These are phyloP conservation scores for Sycophila sp. DNA, from an alignment of 1,140 invertebrate species.

Conservation along the genomic window DNA sequence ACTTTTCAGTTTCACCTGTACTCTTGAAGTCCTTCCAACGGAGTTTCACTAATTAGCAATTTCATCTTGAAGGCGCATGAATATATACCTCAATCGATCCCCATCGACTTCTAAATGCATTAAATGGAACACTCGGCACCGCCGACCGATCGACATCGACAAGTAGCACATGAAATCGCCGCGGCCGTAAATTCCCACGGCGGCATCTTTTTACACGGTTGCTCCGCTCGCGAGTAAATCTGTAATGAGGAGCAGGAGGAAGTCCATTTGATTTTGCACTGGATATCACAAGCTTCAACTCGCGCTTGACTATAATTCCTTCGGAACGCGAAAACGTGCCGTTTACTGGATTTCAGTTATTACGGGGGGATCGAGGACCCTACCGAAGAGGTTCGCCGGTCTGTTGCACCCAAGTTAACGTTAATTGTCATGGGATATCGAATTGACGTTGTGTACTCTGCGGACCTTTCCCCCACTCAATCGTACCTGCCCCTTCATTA, in stretches of 20 bases:
- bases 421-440: conserved; percentile 9
- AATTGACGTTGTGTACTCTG: neutral
- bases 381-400: neutral
- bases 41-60: neutral
- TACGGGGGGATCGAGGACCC: neutral
- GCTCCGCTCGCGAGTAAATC: neutral
- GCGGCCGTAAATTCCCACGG: neutral
- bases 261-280: neutral
- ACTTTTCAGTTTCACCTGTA: too few relatives aligned
- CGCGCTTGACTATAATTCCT: neutral
- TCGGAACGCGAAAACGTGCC: conserved; percentile 13
- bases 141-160: too few relatives aligned
- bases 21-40: too few relatives aligned
- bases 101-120: neutral
- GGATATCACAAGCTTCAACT: neutral
- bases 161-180: neutral
- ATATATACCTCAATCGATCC: too few relatives aligned
- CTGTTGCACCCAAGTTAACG: neutral
- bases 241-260: neutral
- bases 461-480: too few relatives aligned
- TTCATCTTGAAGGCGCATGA: neutral
- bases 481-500: too few relatives aligned
- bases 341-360: conserved; percentile 17
- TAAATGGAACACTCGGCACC: too few relatives aligned
- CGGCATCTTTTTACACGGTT: neutral